Base-by-base conservation (phyloP, 2,888 invertebrate genomes). In the Xanthia icteritia region DNA sequence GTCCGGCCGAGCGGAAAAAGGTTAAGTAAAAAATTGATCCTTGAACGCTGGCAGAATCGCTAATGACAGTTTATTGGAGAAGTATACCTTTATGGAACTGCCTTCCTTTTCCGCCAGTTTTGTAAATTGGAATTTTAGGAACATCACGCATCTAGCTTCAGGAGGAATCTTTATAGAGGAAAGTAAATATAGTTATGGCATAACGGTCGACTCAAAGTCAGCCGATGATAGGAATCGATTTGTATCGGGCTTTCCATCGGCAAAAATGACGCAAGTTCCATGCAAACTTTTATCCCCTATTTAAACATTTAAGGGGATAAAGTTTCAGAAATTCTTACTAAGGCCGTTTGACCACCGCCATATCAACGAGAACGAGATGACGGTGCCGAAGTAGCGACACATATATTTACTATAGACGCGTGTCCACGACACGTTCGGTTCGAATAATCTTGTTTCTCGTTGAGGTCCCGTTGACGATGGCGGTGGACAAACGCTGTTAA, bases 1-100 rank as follows among this genome's bases (percentile, higher is more conserved):
- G 76, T 82, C 86, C 80, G 79, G 70, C 77, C 86, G 78, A 88
- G 79, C 81, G 87, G 82, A 89, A 90, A 86, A 89, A 83, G 79
- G 89, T 84, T 86, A 77, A 78, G 80, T 88, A 89, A 88, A 85
- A 88, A 88, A 82, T 73, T 81, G 73, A 76, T 86, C 79, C 76
- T 72, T 61, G 67, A 69, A 88, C 79, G 86, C 75, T 76, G 48
- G 63, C 56, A 75, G 88, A 84, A 88, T 89, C 42, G 56, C 71
- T 82, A 89, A 89, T 82, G 76, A 84, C 67, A 77, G 61, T 77
- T 78, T 83, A 69, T 79, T 73, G 71, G 76, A 76, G 66, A 68
- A 61, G 58, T 73, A 74, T 72, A 76, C 70, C 74, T 87, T 69
- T 70, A 69, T 66, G 61, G 80, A 70, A 66, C 70, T 65, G 48